Percentiles rank a stretch among this genome's conserved stretches.
phyloP scores from a whole-genome alignment of 2,797 vertebrate species.

The Centropyge bicolor region DNA sequence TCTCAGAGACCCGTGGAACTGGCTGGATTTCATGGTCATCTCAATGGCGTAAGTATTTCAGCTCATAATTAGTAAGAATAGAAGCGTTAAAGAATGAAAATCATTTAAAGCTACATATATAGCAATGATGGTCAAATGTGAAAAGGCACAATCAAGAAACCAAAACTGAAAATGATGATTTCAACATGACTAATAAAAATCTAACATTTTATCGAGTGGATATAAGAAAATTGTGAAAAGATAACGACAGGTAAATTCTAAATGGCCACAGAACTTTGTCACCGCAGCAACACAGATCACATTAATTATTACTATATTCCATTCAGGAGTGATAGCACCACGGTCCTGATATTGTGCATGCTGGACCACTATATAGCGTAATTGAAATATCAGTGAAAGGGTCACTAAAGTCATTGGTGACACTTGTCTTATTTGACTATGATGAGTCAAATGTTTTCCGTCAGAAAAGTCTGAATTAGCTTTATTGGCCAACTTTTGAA shows the following conservation, averaged over 20 bases:
- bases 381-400: background rate
- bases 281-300: background rate
- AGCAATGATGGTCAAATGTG: background rate
- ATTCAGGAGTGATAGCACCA: background rate
- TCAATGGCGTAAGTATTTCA: constrained; percentile 97
- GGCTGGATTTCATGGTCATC: constrained; percentile 99
- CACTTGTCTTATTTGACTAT: background rate
- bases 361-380: background rate
- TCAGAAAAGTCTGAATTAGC: background rate
- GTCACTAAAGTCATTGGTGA: constrained; percentile 1
- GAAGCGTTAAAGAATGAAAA: background rate
- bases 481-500: background rate
- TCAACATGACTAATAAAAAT: background rate
- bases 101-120: background rate
- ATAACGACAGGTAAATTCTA: background rate
- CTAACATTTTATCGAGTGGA: background rate
- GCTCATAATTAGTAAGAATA: background rate
- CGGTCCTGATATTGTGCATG: background rate
- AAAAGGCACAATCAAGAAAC: background rate
- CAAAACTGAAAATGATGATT: background rate
- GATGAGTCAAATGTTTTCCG: background rate
- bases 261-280: background rate
- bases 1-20: constrained; percentile 98
- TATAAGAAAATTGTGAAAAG: background rate
- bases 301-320: background rate